Percentiles rank a stretch among this genome's conserved stretches.
These are phyloP conservation scores for Drosophila willistoni DNA, from an alignment of 1,140 invertebrate genomes.

Conservation along the genomic window DNA sequence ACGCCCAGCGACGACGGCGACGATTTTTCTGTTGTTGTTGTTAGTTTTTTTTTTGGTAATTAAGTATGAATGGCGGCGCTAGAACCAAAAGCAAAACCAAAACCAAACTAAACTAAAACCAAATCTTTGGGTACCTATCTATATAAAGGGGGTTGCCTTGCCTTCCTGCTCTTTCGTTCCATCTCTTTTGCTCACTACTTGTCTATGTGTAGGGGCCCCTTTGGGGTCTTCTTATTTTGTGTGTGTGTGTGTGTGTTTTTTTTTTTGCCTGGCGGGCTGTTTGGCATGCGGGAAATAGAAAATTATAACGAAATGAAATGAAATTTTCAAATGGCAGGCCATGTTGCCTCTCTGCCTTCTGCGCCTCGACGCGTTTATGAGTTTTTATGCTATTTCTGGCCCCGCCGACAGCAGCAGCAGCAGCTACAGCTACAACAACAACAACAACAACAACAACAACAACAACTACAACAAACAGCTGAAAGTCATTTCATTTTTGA, in stretches of 20 bases:
- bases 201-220: constrained; percentile 51
- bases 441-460: constrained; percentile 17
- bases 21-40: constrained; percentile 41
- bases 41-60: constrained; percentile 68
- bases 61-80: constrained; percentile 80
- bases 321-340: constrained; percentile 80
- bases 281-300: constrained; percentile 80
- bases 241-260: background rate
- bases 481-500: constrained; percentile 63
- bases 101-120: constrained; percentile 51
- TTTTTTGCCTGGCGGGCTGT: constrained; percentile 60
- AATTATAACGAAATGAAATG: constrained; percentile 76
- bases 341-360: constrained; percentile 41
- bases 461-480: constrained; percentile 55
- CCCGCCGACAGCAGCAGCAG: constrained; percentile 63
- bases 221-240: constrained; percentile 23
- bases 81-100: constrained; percentile 53
- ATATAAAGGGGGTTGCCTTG: constrained; percentile 41
- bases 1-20: constrained; percentile 59
- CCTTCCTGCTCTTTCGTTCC: constrained; percentile 15
- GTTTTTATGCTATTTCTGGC: constrained; percentile 80
- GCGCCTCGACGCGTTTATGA: constrained; percentile 65
- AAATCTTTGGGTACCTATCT: constrained; percentile 33
- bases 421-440: constrained; percentile 33
- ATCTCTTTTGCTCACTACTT: constrained; percentile 13